These are phyloP conservation scores for Saxidomus purpurata DNA, from an alignment of 1,140 invertebrate genomes.

Conservation along the genomic window DNA sequence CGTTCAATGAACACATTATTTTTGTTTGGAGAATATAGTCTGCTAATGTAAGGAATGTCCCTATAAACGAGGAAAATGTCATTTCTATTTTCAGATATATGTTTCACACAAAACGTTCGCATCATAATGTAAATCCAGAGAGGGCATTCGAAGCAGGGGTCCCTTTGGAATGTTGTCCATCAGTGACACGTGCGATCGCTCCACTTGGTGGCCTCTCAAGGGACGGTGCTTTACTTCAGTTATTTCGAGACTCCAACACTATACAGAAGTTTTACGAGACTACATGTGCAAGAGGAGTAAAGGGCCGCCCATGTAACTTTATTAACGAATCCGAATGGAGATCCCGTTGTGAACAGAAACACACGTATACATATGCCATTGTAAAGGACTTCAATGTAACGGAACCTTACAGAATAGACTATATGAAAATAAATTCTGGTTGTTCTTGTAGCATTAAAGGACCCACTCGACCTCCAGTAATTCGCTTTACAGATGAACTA, in stretches of 20 bases:
- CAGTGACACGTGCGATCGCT: constrained; percentile 91
- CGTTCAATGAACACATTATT: no score
- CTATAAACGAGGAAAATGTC: no score
- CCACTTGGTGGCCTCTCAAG: constrained; percentile 92
- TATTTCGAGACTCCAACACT: constrained; percentile 90
- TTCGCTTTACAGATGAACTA: not conserved
- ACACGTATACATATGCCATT: constrained; percentile 94
- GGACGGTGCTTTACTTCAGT: constrained; percentile 90
- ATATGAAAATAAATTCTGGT: constrained; percentile 93
- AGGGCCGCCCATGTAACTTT: constrained; percentile 92
- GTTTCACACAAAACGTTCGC: not conserved
- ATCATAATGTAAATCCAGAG: not conserved
- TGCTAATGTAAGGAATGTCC: no score
- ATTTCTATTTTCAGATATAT: not conserved
- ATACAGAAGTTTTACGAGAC: constrained; percentile 92
- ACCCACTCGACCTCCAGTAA: not conserved
- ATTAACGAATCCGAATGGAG: constrained; percentile 90
- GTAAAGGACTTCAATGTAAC: constrained; percentile 88
- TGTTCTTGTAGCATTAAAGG: constrained; percentile 89
- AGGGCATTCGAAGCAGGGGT: not conserved
- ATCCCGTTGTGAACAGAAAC: constrained; percentile 93
- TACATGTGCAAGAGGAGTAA: constrained; percentile 91
- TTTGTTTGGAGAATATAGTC: no score
- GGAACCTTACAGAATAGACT: constrained; percentile 91
- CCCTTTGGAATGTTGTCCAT: constrained; percentile 91